phyloP scores from a whole-genome alignment of 2,888 invertebrate species.

The Acanthoscelides obtectus region DNA sequence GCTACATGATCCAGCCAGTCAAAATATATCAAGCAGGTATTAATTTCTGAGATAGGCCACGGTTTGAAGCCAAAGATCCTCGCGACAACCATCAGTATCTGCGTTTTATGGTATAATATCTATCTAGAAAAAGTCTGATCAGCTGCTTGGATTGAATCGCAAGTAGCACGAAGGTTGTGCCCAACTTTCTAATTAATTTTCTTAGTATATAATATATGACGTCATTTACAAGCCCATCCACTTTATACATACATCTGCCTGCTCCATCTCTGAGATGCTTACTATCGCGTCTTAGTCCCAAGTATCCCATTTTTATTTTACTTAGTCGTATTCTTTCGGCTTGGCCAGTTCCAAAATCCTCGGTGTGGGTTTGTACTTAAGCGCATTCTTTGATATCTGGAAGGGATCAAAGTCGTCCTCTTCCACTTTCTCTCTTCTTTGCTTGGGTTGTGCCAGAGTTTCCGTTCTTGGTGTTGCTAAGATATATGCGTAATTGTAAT shows the following conservation, averaged over 20 bases:
- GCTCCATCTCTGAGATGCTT: neutral
- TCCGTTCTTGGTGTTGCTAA: conserved; percentile 35
- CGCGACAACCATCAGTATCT: no score
- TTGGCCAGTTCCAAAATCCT: conserved; percentile 49
- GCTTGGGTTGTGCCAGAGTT: conserved; percentile 40
- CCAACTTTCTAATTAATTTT: no score
- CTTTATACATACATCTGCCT: neutral
- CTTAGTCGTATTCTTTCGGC: conserved; percentile 39
- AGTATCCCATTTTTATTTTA: neutral
- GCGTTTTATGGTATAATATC: no score
- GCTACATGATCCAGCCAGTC: no score
- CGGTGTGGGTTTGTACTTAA: conserved; percentile 48
- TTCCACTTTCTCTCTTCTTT: conserved; percentile 36
- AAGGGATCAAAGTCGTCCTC: conserved; percentile 51
- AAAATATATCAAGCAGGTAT: no score
- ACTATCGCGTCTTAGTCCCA: neutral
- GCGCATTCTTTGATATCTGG: conserved; percentile 47
- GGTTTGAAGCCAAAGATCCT: no score
- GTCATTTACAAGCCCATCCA: neutral
- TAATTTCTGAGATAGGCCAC: no score
- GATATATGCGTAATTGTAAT: conserved; percentile 11
- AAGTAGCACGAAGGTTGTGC: no score
- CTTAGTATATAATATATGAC: no score
- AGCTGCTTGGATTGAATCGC: no score
- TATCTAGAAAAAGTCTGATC: no score